Evolutionary conservation across 2,888 invertebrate genomes (phyloP).

Genomic region (Callyntrura guangdongensis): DNA sequence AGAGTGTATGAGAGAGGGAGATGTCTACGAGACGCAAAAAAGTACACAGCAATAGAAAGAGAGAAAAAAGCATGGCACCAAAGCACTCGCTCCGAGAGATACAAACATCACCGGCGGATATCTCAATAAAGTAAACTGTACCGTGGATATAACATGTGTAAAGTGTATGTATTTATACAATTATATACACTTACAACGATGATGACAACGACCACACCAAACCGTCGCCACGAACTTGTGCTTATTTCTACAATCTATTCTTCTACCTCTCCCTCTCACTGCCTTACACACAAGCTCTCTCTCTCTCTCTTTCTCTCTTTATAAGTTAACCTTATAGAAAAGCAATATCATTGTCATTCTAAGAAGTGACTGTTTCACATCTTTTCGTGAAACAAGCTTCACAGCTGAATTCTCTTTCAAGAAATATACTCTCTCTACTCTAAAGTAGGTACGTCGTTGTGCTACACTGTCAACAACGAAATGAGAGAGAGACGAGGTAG

Average conservation of each 20-base stretch:
- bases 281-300: not conserved
- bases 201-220: slow-evolving; percentile 38
- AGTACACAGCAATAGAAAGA: slow-evolving; percentile 20
- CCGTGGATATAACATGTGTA: not conserved
- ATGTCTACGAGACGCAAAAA: not conserved
- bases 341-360: slow-evolving; percentile 66
- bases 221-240: slow-evolving; percentile 40
- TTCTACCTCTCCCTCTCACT: not conserved
- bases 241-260: not conserved
- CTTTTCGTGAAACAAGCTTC: slow-evolving; percentile 40
- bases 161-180: slow-evolving; percentile 11
- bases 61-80: slow-evolving; percentile 1
- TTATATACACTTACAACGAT: slow-evolving; percentile 22
- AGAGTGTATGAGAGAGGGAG: not conserved
- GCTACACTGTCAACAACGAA: slow-evolving; percentile 32
- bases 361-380: slow-evolving; percentile 52
- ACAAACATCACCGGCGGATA: slow-evolving; percentile 41
- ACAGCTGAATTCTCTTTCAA: slow-evolving; percentile 60
- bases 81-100: not conserved
- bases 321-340: slow-evolving; percentile 41
- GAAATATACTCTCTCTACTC: slow-evolving; percentile 15
- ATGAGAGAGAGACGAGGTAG: slow-evolving; percentile 16
- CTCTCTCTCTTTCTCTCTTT: not conserved
- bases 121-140: slow-evolving; percentile 38
- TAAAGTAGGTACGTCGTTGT: not conserved